phyloP scores from a whole-genome alignment of 2,888 invertebrate genomes.

The Cartodere bifasciata region DNA sequence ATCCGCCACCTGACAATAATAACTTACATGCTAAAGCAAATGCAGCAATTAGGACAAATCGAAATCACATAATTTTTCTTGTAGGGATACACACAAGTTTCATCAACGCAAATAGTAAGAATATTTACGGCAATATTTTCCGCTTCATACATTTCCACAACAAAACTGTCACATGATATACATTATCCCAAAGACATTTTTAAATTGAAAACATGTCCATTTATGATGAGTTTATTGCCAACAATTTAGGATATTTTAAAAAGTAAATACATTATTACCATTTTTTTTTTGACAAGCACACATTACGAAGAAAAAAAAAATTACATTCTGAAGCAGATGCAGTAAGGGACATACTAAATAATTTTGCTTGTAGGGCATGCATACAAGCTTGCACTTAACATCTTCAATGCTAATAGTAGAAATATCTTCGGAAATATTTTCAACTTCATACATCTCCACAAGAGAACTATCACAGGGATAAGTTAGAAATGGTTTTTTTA shows the following conservation, averaged over 20 bases:
- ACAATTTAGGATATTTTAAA: no score
- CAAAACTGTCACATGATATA: no score
- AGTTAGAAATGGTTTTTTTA: slow-evolving; percentile 5
- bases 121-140: no score
- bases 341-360: background rate
- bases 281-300: background rate
- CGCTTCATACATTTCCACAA: background rate
- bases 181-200: no score
- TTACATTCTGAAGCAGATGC: background rate
- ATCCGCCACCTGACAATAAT: no score
- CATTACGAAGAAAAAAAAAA: background rate
- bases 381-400: background rate
- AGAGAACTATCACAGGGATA: slow-evolving; percentile 5
- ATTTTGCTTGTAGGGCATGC: background rate
- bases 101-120: no score
- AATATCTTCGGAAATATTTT: background rate
- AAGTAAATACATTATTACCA: background rate
- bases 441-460: background rate
- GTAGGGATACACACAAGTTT: no score
- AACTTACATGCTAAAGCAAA: no score
- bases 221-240: no score
- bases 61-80: no score
- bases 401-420: background rate
- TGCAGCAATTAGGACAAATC: no score
- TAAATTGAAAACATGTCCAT: no score